A percentile compares a stretch with the other conserved stretches of the same genome.
Evolutionary conservation across 2,888 invertebrate genomes (phyloP).

Genomic region (Caenorhabditis afra): DNA sequence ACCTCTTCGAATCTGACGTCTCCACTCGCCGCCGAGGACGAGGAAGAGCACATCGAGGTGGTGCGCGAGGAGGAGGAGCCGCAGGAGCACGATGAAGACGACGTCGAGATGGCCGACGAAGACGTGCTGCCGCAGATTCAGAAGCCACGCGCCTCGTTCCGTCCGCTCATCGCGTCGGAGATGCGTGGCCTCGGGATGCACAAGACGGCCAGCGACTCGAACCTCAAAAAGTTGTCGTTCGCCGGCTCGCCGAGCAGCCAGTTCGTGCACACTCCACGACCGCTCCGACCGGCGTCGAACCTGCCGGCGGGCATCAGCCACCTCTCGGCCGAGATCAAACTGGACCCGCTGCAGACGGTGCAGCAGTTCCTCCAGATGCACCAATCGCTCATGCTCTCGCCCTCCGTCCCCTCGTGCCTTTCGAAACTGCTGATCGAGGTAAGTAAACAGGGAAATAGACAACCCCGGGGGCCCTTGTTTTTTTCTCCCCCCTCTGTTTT

Average conservation of each 20-base stretch:
- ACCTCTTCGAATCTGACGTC: conserved; percentile 25
- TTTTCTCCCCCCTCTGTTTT: neutral
- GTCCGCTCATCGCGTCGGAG: conserved; percentile 37
- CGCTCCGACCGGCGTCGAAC: conserved; percentile 46
- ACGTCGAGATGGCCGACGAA: conserved; percentile 17
- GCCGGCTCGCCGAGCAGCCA: conserved; percentile 6
- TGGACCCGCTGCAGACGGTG: conserved; percentile 54
- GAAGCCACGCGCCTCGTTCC: conserved; percentile 20
- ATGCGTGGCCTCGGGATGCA: conserved; percentile 34
- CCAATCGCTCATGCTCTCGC: conserved; percentile 50
- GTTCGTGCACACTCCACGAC: conserved; percentile 23
- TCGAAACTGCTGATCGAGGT: conserved; percentile 57
- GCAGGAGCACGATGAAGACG: conserved; percentile 46
- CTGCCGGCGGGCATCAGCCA: conserved; percentile 28
- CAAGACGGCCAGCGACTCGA: conserved; percentile 46
- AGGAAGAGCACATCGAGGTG: conserved; percentile 39
- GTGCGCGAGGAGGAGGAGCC: conserved; percentile 33
- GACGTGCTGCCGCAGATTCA: conserved; percentile 15
- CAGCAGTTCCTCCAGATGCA: conserved; percentile 55
- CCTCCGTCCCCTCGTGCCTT: conserved; percentile 51
- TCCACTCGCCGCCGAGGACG: conserved; percentile 41
- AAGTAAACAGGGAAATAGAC: conserved; percentile 13
- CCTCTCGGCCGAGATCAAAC: conserved; percentile 12
- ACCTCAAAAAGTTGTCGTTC: conserved; percentile 9
- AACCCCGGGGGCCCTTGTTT: conserved; percentile 1